Base-by-base conservation (phyloP, 2,113 vertebrate genomes). In the Mesitornis unicolor region DNA sequence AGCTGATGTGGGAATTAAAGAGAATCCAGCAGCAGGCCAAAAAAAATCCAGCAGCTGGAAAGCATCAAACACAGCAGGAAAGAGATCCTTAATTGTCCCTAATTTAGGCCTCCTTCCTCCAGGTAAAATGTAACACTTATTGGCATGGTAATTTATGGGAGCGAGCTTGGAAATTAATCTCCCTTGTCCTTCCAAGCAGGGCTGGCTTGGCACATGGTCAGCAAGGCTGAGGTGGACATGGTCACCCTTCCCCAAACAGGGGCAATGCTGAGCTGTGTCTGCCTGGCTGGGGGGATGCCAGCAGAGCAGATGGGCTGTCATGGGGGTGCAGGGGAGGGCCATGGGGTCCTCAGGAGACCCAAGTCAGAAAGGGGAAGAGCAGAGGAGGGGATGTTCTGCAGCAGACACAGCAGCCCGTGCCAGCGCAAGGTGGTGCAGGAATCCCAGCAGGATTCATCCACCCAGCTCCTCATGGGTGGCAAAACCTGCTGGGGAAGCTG, bases 1-100 rank as follows among this genome's bases (percentile, higher is more conserved):
- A 48, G 60, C 29, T 20, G 61, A 74, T 12, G 14, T 3, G 11
- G 50, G 51, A 26, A 50, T 60, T 60, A 73, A 68, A 59, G 33
- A 68, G 50, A 68, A 78, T 56, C 59, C 64, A 89, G 47, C 70
- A 70, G 78, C 67, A 83, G 70, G 80, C 42, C 47, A 82, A 74
- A 67, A 79, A 79, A n/a, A n/a, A n/a, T n/a, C n/a, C n/a, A n/a
- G n/a, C n/a, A n/a, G 61, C 56, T 93, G 51, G 83, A 79, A 85
- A 82, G 29, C 33, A n/a, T 86, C 73, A 17, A 4, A 9, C 47
- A 53, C 15, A 38, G 63, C 63, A 83, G 50, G 20, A 89, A 67
- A 48, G 24, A 18, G 12, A 38, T 43, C 47, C 48, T 67, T 63
- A 53, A 64, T 45, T 25, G 71, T 38, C 71, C 42, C 80, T 48